Evolutionary conservation across 2,113 vertebrate genomes (phyloP), one percentile per base, ranked within the genome.

Genomic region (Lepus timidus): DNA sequence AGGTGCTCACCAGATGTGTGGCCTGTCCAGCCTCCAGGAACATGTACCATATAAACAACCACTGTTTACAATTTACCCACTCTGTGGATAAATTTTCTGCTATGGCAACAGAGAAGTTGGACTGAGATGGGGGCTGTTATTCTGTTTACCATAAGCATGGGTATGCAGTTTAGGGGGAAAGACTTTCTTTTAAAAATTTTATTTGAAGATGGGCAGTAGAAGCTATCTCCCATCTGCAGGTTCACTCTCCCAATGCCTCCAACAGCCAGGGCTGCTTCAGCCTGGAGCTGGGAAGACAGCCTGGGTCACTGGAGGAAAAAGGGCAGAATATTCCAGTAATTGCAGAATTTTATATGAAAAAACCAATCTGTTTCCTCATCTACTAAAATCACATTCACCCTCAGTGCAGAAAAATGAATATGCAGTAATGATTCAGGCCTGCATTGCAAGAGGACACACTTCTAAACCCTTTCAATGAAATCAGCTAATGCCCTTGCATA

Each of bases 341-440:
- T 83, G 55, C 58, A 93, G 73, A 90, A 78, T 90, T 92, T 87
- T n/a, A 10, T 76, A 73, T 36, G 20, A 84, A 82, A 25, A 88
- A 74, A 55, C 64, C 27, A 80, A 84, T 76, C 82, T 81, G 23
- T 29, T 68, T 85, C 12, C 23, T 88, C 44, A 71, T 49, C 67
- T 94, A 90, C 51, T 86, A 85, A 93, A 96, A 93, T 90, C 58
- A 85, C 10, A 88, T 65, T 91, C n/a, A 84, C 61, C 19, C 52
- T 93, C 71, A 49, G 8, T 64, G 44, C 61, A 87, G 67, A 86
- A 96, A 92, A 74, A 82, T 75, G 83, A 93, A 70, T 81, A 62
- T 49, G 14, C 14, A 51, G 29, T 68, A 83, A 85, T 84, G 71
- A 80, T 62, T 87, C 62, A 92, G 29, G 67, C 39, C 17, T 90